Conservation (phyloP, 2,113 vertebrate genomes). For the Phasianus colchicus region DNA sequence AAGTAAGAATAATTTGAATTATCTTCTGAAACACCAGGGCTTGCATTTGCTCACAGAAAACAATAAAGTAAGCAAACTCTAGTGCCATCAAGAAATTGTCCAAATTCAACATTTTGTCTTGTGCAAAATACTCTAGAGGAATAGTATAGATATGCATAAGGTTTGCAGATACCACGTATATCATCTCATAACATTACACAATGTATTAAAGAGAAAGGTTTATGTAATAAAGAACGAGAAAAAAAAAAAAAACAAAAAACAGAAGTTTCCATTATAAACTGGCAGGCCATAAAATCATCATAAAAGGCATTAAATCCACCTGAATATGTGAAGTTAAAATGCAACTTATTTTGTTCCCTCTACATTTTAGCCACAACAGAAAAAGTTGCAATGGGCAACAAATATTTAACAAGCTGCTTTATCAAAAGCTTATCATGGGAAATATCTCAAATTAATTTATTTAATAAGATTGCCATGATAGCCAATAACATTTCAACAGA, state of each 20-base stretch:
- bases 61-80: neutral
- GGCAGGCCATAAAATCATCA: neutral
- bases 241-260: neutral
- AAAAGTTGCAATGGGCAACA: neutral
- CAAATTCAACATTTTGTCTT: neutral
- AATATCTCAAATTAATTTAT: slow-evolving; percentile 55
- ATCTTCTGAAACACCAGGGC: neutral
- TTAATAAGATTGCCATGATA: slow-evolving; percentile 51
- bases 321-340: neutral
- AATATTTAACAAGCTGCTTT: slow-evolving; percentile 2
- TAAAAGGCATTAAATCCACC: neutral
- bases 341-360: neutral
- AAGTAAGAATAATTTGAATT: neutral
- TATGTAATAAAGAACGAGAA: neutral
- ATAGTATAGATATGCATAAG: neutral
- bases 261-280: neutral
- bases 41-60: neutral
- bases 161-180: neutral
- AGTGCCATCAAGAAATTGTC: neutral
- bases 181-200: neutral
- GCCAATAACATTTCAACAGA: slow-evolving; percentile 46
- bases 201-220: neutral
- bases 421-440: slow-evolving; percentile 47
- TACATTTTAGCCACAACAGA: neutral
- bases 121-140: neutral